These are phyloP conservation scores for Eleginops maclovinus DNA, from an alignment of 2,113 vertebrate species.

Conservation along the genomic window DNA sequence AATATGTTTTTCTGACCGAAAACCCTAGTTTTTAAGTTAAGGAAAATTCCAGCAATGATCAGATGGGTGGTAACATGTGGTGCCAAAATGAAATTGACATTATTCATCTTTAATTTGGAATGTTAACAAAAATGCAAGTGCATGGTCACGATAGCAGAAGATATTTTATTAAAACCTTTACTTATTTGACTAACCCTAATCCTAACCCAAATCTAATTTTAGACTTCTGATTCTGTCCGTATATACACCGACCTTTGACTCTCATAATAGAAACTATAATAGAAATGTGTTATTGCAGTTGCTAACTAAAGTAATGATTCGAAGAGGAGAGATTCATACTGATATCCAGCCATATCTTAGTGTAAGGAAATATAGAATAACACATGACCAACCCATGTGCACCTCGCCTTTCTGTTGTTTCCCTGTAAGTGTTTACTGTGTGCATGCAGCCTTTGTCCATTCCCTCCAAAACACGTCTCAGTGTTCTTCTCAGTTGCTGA, in stretches of 20 bases:
- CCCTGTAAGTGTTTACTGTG: neutral
- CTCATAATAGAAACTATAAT: neutral
- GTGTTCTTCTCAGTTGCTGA: neutral
- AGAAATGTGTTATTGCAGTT: neutral
- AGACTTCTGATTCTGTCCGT: neutral
- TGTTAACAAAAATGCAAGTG: neutral
- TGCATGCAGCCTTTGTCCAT: neutral
- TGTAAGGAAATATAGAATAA: neutral
- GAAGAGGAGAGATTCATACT: neutral
- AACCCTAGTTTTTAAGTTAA: neutral
- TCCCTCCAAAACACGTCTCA: constrained; percentile 15
- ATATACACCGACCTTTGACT: neutral
- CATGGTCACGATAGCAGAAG: constrained; percentile 3
- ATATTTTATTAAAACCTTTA: too few relatives aligned
- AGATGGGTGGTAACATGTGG: neutral
- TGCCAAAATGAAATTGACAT: neutral
- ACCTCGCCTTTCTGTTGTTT: neutral
- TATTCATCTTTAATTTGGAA: neutral
- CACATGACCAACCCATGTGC: neutral
- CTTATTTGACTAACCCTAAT: too few relatives aligned
- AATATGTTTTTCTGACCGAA: neutral
- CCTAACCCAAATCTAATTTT: too few relatives aligned
- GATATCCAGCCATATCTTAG: neutral
- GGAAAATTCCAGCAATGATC: neutral
- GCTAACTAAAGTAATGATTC: constrained; percentile 11